Conservation (phyloP, 2,888 invertebrate species). For the Ormyrus nitidulus region DNA sequence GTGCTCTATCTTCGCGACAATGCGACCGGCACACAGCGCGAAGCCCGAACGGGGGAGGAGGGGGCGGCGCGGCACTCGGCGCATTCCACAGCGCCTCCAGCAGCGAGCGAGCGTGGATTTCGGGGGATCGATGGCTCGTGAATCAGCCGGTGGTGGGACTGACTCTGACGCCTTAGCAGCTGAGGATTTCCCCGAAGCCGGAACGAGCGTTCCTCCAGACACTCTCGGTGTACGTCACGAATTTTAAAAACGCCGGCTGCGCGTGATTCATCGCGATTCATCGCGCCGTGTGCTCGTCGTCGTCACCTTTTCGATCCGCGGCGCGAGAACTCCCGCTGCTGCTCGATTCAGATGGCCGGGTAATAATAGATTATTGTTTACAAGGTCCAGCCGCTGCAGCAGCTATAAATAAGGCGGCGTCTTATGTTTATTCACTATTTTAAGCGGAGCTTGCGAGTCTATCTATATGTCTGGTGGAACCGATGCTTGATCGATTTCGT, state of each 20-base stretch:
- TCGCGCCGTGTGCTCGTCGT: background rate
- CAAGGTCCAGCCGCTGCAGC: background rate
- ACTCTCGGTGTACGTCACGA: no score
- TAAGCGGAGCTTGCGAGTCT: background rate
- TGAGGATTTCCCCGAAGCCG: no score
- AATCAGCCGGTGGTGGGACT: no score
- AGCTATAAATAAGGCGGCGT: conserved; percentile 8
- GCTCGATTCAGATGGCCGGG: background rate
- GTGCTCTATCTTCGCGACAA: no score
- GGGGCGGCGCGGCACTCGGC: background rate
- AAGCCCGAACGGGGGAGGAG: background rate
- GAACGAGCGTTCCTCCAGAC: no score
- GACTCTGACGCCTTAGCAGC: no score
- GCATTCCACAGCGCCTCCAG: conserved; percentile 5
- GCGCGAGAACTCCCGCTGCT: background rate
- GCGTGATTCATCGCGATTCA: background rate
- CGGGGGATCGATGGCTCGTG: no score
- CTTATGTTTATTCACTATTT: conserved; percentile 3
- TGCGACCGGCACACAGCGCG: background rate
- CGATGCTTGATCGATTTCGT: no score
- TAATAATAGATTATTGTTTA: conserved; percentile 33
- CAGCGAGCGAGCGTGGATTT: background rate
- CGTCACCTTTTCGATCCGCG: background rate
- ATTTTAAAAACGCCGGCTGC: background rate
- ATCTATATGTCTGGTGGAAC: background rate